A percentile compares a stretch with the other conserved stretches of the same genome.
These are phyloP conservation scores for Camptogramma bilineatum DNA, from an alignment of 2,888 invertebrate genomes.

Conservation along the genomic window DNA sequence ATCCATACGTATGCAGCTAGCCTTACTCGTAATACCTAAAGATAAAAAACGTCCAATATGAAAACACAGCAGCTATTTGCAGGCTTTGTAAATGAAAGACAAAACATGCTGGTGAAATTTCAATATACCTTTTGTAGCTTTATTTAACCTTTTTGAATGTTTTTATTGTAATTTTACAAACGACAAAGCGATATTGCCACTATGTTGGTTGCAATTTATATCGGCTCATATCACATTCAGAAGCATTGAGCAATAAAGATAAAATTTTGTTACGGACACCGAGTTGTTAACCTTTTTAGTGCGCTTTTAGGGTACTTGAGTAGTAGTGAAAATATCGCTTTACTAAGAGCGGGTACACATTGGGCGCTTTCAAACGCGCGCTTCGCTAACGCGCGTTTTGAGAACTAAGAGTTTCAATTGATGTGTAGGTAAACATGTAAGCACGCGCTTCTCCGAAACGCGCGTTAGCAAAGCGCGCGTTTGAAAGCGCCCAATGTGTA, in stretches of 20 bases:
- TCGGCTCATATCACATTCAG: conserved; percentile 7
- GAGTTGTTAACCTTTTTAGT: conserved; percentile 16
- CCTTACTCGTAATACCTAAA: not conserved
- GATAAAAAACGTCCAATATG: not conserved
- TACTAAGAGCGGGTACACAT: no score
- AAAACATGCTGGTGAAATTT: not conserved
- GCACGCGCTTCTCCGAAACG: no score
- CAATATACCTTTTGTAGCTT: not conserved
- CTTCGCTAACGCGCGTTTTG: no score
- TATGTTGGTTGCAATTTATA: conserved; percentile 7
- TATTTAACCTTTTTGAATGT: not conserved
- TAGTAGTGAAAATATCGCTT: conserved; percentile 1
- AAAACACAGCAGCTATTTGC: no score
- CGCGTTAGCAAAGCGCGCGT: no score
- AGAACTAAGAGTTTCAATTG: no score
- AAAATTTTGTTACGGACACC: conserved; percentile 27
- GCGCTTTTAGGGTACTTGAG: conserved; percentile 8
- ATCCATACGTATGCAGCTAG: no score
- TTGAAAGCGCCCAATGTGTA: no score
- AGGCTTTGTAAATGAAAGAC: no score
- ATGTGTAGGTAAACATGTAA: no score
- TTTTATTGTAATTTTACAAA: not conserved
- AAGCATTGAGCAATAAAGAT: conserved; percentile 13
- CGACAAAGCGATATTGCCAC: not conserved
- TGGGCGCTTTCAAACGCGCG: no score